phyloP scores from a whole-genome alignment of 2,888 invertebrate genomes.

The Orgyia antiqua region DNA sequence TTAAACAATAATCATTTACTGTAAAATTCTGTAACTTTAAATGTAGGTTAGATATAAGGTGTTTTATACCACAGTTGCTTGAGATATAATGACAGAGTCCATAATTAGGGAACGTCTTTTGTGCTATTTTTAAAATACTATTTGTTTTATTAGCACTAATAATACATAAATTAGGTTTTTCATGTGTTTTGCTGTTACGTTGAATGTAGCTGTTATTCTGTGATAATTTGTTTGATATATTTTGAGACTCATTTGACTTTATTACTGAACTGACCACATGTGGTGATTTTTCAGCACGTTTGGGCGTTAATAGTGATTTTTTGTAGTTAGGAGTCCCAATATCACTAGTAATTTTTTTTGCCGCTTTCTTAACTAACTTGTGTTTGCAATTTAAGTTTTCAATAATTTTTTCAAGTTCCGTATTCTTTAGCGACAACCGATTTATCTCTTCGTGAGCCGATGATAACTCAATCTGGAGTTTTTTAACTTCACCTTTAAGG shows the following conservation, averaged over 20 bases:
- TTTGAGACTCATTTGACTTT: background rate
- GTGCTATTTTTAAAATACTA: constrained; percentile 1
- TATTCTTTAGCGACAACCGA: background rate
- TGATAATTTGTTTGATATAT: background rate
- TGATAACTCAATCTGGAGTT: background rate
- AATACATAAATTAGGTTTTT: constrained; percentile 3
- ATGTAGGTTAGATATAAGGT: background rate
- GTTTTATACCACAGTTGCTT: background rate
- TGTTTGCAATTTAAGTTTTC: background rate
- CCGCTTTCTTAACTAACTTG: background rate
- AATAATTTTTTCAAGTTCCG: background rate
- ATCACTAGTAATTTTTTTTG: background rate
- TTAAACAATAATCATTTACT: background rate
- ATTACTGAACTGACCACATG: background rate
- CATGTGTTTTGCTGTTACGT: background rate
- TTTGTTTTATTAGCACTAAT: constrained; percentile 2
- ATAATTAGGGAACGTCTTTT: background rate
- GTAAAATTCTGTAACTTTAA: background rate
- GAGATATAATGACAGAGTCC: constrained; percentile 2
- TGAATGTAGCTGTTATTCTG: background rate
- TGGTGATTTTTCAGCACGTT: background rate
- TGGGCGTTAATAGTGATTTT: background rate
- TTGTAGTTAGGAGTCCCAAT: background rate
- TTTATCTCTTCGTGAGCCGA: constrained; percentile 6
- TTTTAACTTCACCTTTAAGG: background rate